phyloP scores from a whole-genome alignment of 2,888 invertebrate species.

The Crepidodera aurea region DNA sequence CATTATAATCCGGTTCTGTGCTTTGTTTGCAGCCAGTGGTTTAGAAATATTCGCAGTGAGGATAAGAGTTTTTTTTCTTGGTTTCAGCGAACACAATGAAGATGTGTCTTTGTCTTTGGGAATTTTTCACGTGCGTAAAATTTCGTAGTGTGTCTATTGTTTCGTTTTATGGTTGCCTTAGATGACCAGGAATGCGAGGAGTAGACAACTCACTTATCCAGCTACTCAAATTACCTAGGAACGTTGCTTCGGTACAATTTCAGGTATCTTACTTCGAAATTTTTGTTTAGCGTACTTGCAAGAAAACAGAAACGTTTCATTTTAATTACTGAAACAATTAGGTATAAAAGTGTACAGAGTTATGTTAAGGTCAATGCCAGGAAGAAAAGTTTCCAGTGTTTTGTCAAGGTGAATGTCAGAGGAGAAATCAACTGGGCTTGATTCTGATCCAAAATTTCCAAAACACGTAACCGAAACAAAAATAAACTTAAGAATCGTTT shows the following conservation, averaged over 20 bases:
- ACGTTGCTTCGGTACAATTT: constrained; percentile 20
- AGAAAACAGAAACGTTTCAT: too few species aligned
- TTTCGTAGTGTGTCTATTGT: constrained; percentile 36
- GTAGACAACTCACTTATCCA: constrained; percentile 24
- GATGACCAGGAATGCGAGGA: constrained; percentile 27
- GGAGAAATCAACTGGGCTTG: too few species aligned
- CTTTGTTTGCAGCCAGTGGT: background rate
- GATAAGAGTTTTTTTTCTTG: constrained; percentile 18
- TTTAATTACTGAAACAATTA: too few species aligned
- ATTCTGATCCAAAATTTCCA: too few species aligned
- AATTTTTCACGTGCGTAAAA: constrained; percentile 38
- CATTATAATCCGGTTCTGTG: constrained; percentile 14
- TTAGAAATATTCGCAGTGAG: constrained; percentile 16
- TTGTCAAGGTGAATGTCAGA: too few species aligned
- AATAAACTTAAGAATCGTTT: too few species aligned
- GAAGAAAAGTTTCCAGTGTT: too few species aligned
- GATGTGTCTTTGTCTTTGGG: constrained; percentile 36
- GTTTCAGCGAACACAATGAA: constrained; percentile 33
- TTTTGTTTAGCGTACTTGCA: background rate
- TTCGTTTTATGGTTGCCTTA: constrained; percentile 28
- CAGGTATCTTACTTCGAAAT: constrained; percentile 18
- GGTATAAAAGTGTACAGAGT: too few species aligned
- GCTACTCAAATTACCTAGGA: constrained; percentile 26
- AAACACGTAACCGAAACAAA: too few species aligned
- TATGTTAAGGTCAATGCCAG: too few species aligned